These are phyloP conservation scores for Progne subis DNA, from an alignment of 2,113 vertebrate genomes.

Conservation along the genomic window DNA sequence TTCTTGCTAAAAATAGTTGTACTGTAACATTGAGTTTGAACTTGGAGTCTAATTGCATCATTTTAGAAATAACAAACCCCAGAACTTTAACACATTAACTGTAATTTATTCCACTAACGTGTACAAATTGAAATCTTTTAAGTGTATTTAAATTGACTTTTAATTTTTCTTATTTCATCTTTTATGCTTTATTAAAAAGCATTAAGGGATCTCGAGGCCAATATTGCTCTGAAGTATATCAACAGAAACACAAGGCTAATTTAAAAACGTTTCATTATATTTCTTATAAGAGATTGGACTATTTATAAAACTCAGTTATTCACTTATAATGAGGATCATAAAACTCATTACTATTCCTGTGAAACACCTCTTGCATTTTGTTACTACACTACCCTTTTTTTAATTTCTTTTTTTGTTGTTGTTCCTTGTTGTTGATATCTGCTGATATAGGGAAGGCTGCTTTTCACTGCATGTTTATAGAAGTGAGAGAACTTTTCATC, in stretches of 20 bases:
- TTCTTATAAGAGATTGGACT: not conserved
- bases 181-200: slow-evolving; percentile 4
- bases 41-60: slow-evolving; percentile 27
- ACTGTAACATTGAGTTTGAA: not conserved
- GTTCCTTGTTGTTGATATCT: not conserved
- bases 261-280: not conserved
- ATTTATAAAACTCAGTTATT: not conserved
- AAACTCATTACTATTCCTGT: not conserved
- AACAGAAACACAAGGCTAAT: slow-evolving; percentile 12
- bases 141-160: slow-evolving; percentile 39
- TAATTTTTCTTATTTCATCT: not conserved
- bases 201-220: not conserved
- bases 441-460: not conserved
- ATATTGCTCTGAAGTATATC: not conserved
- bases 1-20: slow-evolving; percentile 28
- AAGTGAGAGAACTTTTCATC: not conserved
- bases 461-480: not conserved
- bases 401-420: not conserved
- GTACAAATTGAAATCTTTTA: slow-evolving; percentile 8
- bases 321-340: not conserved
- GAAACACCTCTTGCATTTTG: not conserved
- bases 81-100: not conserved
- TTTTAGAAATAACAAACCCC: slow-evolving; percentile 32
- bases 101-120: not conserved
- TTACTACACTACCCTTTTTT: not conserved